These are phyloP conservation scores for Anguilla megastoma DNA, from an alignment of 2,797 vertebrate species.

Conservation along the genomic window DNA sequence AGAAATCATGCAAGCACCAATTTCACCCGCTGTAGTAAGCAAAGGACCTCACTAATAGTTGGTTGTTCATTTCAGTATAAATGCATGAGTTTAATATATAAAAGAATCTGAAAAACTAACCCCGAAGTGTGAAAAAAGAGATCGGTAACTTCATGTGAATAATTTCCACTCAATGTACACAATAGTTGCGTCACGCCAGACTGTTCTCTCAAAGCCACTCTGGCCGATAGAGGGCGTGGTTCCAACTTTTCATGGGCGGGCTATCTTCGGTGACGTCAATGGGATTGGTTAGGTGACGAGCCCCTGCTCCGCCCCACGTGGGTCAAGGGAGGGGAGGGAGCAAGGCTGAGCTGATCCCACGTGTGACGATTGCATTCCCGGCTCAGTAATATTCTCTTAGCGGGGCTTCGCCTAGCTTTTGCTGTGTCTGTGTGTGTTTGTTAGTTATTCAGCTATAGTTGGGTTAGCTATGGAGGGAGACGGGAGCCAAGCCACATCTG, in stretches of 20 bases:
- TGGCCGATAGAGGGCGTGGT: constrained; percentile 22
- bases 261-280: constrained; percentile 58
- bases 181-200: neutral
- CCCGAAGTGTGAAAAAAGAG: neutral
- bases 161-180: neutral
- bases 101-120: neutral
- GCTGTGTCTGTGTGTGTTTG: constrained; percentile 56
- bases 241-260: neutral
- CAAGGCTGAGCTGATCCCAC: constrained; percentile 83
- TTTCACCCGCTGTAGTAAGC: neutral
- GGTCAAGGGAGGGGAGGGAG: constrained; percentile 65
- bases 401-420: constrained; percentile 58
- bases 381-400: constrained; percentile 73
- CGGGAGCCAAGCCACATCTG: constrained; percentile 83
- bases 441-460: constrained; percentile 60
- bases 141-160: neutral
- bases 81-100: neutral
- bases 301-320: constrained; percentile 64
- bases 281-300: constrained; percentile 61
- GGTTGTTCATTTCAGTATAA: neutral
- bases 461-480: constrained; percentile 82
- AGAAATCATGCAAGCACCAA: neutral
- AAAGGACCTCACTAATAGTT: neutral
- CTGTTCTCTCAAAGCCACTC: neutral
- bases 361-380: constrained; percentile 84